phyloP scores from a whole-genome alignment of 2,797 vertebrate genomes.

The Rhodeus uyekii region DNA sequence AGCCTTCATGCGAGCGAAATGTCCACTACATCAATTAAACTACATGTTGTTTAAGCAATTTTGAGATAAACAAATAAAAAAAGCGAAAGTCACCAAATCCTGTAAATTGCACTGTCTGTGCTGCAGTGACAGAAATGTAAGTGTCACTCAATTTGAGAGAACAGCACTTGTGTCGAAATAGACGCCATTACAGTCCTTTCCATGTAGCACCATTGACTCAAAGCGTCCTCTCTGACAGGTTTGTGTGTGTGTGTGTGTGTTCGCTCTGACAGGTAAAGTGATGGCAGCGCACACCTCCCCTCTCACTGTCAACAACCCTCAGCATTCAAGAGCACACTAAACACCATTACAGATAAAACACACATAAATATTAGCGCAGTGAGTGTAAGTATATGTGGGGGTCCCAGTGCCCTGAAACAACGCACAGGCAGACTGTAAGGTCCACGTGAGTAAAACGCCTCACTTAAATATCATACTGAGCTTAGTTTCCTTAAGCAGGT shows the following conservation, averaged over 20 bases:
- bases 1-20: conserved; percentile 8
- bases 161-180: conserved; percentile 59
- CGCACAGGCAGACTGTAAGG: not conserved
- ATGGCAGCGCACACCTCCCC: conserved; percentile 55
- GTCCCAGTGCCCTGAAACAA: conserved; percentile 24
- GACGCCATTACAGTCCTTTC: conserved; percentile 62
- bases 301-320: conserved; percentile 61
- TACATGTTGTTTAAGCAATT: conserved; percentile 26
- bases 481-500: not conserved
- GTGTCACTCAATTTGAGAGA: conserved; percentile 61
- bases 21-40: conserved; percentile 9
- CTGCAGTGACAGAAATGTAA: conserved; percentile 48
- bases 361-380: conserved; percentile 58
- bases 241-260: conserved; percentile 18
- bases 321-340: conserved; percentile 59
- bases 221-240: conserved; percentile 57
- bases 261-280: conserved; percentile 59
- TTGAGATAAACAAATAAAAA: conserved; percentile 41
- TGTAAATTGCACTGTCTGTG: conserved; percentile 50
- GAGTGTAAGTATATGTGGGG: conserved; percentile 37
- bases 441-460: not conserved
- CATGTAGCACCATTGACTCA: conserved; percentile 60
- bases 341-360: conserved; percentile 59
- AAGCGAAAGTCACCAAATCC: conserved; percentile 24
- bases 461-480: not conserved